phyloP scores from a whole-genome alignment of 1,140 invertebrate species.

The Orius insidiosus region DNA sequence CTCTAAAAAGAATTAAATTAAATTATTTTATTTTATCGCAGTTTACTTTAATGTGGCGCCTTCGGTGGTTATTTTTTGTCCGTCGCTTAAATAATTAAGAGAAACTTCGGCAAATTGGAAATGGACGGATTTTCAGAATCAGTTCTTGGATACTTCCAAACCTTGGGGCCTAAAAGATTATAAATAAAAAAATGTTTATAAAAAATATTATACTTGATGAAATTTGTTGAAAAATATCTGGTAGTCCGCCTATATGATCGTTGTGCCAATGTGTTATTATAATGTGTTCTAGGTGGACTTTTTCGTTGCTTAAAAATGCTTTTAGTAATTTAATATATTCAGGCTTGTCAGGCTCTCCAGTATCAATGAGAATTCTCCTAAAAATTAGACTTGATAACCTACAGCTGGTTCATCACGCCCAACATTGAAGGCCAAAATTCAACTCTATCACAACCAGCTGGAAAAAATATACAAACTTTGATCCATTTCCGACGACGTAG shows the following conservation, averaged over 20 bases:
- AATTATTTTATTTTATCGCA: no score
- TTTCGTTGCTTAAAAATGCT: slow-evolving; percentile 32
- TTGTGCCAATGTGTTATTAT: slow-evolving; percentile 91
- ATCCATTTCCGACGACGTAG: slow-evolving; percentile 78
- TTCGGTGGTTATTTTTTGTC: slow-evolving; percentile 64
- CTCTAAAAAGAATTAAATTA: slow-evolving; percentile 26
- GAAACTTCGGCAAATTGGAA: slow-evolving; percentile 8
- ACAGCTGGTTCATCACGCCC: no score
- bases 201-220: slow-evolving; percentile 19
- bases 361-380: slow-evolving; percentile 81
- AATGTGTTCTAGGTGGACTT: slow-evolving; percentile 63
- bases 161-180: slow-evolving; percentile 33
- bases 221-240: slow-evolving; percentile 39
- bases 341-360: slow-evolving; percentile 56
- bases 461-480: slow-evolving; percentile 48
- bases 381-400: no score
- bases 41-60: slow-evolving; percentile 58
- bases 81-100: slow-evolving; percentile 47
- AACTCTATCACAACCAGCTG: no score
- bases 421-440: no score
- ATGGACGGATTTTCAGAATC: slow-evolving; percentile 16
- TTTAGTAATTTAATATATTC: slow-evolving; percentile 24
- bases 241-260: slow-evolving; percentile 87
- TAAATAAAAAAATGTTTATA: neutral
- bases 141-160: slow-evolving; percentile 25